phyloP scores from a whole-genome alignment of 2,888 invertebrate genomes.

The Pegoplata infirma region DNA sequence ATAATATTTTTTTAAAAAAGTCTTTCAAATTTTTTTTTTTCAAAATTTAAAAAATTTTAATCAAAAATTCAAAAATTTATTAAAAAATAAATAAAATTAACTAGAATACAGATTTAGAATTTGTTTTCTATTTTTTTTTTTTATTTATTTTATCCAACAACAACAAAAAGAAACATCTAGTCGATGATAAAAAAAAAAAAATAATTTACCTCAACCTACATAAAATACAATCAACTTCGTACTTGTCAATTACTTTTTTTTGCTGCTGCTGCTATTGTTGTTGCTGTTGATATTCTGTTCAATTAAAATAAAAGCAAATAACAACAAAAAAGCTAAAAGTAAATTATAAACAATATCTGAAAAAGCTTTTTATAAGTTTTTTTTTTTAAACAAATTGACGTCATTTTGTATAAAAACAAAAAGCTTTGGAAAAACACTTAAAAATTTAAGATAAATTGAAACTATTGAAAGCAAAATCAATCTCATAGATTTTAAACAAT shows the following conservation, averaged over 20 bases:
- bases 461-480: too few species aligned
- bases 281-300: conserved; percentile 29
- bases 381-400: conserved; percentile 26
- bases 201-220: conserved; percentile 64
- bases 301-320: conserved; percentile 51
- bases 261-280: too few species aligned
- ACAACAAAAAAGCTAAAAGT: neutral
- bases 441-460: too few species aligned
- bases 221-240: conserved; percentile 65
- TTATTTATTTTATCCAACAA: neutral
- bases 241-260: conserved; percentile 61
- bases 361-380: conserved; percentile 34
- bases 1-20: too few species aligned
- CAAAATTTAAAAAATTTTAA: too few species aligned
- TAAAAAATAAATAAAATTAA: too few species aligned
- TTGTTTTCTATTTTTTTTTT: neutral
- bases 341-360: conserved; percentile 18
- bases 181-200: conserved; percentile 2
- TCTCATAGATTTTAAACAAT: neutral
- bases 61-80: too few species aligned
- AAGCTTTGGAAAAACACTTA: conserved; percentile 18
- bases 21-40: too few species aligned
- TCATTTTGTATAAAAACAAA: conserved; percentile 35
- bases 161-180: neutral
- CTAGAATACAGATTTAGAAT: too few species aligned